Base-by-base conservation (phyloP, 2,797 vertebrate species). In the Labroides dimidiatus region DNA sequence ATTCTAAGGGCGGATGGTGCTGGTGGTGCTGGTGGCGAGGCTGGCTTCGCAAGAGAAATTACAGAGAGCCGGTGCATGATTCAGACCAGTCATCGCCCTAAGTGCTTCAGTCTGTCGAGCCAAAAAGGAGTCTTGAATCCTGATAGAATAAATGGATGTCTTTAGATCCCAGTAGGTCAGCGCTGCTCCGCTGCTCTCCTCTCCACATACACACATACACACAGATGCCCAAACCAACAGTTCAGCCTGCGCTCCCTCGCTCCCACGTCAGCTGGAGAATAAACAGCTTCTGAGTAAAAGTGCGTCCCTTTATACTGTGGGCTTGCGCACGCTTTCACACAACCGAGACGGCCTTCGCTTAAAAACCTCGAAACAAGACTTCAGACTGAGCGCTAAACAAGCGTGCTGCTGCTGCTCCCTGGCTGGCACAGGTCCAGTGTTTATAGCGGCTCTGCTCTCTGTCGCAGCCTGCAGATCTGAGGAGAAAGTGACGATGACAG, bases 401-500 rank as follows among this genome's bases (percentile, higher is more conserved):
- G 67, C 64, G 17, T 23, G 78, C 61, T 37, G 47, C 66, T 60
- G 69, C 77, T 65, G 20, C 55, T 50, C 53, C 17, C 1, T 3
- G 24, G 47, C 54, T 62, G 78, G 68, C 75, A 62, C 77, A 16
- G 63, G 60, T 13, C 23, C 49, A 17, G 45, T 65, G 80, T 62
- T 44, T 63, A 56, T 44, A 30, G 69, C 45, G 57, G 42, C 53
- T 63, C 58, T 53, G 57, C 69, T 85, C 71, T 69, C 68, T 87
- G 88, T 84, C 75, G 84, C 88, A 86, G 87, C 66, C 72, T 69
- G 82, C 85, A 76, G 80, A 74, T 85, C 80, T 10, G 64, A 75
- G 75, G 81, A 88, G 85, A 85, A 80, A 82, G 86, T 84, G 91
- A 88, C 89, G 88, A 88, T 86, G 87, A 86, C 92, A 75, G 73